Evolutionary conservation across 1,140 invertebrate genomes (phyloP), one percentile per base, ranked within the genome.

Genomic region (Pentalonia nigronervosa): DNA sequence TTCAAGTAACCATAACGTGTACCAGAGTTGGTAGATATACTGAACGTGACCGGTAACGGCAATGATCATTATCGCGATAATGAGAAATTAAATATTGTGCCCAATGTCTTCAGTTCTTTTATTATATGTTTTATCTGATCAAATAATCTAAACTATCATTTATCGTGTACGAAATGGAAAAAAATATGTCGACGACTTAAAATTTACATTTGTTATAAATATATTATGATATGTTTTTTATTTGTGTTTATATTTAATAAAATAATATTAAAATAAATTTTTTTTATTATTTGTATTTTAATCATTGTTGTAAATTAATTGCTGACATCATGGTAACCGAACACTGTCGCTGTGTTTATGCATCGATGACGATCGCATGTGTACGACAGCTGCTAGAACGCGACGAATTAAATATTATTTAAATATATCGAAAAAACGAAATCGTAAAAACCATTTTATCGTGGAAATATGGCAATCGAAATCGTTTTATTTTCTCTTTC

Each of bases 1-100:
- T 84, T 84, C 21, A 86, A 86, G 11, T 30, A 41, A 86, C 84
- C 86, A 41, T 88, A 88, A 88, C 86, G 30, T 34, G 86, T 88
- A 48, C 86, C 47, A 45, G 14, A 14, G 30, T 87, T 87, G 25
- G 30, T 47, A 30, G 23, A 30, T 86, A 86, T 14, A 36, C 21
- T 1, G 34, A 56, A 56, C 48, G 20, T 53, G 87, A 48, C 47
- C n/a, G 30, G 47, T 23, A 36, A 34, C 20, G 48, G 47, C 41
- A 53, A 53, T 50, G 87, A 11, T n/a, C n/a, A n/a, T n/a, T n/a
- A n/a, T n/a, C n/a, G 86, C 53, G 30, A 88, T 50, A 34, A 34
- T 23, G 41, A 86, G 8, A 34, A 88, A 88, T 21, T 25, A 0
- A 25, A 88, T 9, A 47, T 56, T 53, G 36, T 36, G 8, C 47